phyloP scores from a whole-genome alignment of 2,888 invertebrate genomes.

The Physocephala rufipes region DNA sequence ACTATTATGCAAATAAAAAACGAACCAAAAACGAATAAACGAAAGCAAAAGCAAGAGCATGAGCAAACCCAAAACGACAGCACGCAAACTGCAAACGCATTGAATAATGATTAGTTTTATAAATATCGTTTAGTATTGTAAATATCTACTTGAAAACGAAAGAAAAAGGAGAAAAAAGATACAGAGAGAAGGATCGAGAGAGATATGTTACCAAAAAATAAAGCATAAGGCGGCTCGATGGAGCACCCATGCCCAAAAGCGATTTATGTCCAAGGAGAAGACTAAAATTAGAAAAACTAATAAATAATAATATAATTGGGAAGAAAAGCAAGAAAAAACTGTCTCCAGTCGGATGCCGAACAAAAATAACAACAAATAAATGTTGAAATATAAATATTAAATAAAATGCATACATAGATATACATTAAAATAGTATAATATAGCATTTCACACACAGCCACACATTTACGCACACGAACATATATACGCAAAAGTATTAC shows the following conservation, averaged over 20 bases:
- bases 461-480: constrained; percentile 8
- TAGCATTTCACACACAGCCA: neutral
- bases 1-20: constrained; percentile 37
- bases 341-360: neutral
- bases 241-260: too few relatives aligned
- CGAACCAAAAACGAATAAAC: constrained; percentile 51
- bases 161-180: neutral
- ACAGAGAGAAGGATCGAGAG: too few relatives aligned
- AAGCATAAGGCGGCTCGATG: too few relatives aligned
- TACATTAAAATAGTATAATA: too few relatives aligned
- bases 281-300: too few relatives aligned
- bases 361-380: constrained; percentile 23
- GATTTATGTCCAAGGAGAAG: too few relatives aligned
- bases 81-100: constrained; percentile 50
- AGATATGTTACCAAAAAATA: too few relatives aligned
- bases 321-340: constrained; percentile 14
- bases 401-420: constrained; percentile 22
- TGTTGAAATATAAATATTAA: constrained; percentile 10
- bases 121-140: constrained; percentile 12
- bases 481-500: neutral
- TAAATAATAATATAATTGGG: too few relatives aligned
- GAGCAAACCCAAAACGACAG: constrained; percentile 45
- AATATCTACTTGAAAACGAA: neutral
- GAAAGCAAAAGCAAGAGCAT: constrained; percentile 37
- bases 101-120: constrained; percentile 45